Evolutionary conservation across 2,113 vertebrate species (phyloP).

Genomic region (Blennius ocellaris): DNA sequence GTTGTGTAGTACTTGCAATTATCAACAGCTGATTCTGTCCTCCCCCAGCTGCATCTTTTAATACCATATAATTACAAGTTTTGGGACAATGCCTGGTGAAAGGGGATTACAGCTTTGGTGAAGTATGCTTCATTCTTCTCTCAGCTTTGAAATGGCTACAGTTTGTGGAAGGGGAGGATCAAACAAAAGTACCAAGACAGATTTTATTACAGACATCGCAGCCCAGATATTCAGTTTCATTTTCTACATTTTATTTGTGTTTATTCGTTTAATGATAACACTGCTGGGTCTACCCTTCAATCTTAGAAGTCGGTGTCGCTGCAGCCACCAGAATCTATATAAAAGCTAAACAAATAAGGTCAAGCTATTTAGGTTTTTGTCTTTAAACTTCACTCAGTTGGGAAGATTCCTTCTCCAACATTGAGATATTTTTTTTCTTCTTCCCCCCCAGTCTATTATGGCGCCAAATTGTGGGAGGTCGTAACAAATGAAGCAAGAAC

Average conservation of each 20-base stretch:
- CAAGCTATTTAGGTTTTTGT: background rate
- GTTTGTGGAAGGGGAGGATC: constrained; percentile 6
- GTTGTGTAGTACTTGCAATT: constrained; percentile 94
- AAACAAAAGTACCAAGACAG: background rate
- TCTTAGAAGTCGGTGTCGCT: background rate
- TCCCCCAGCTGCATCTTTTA: constrained; percentile 92
- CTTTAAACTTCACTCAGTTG: constrained; percentile 15
- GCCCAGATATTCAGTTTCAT: background rate
- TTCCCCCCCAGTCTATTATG: constrained; percentile 32
- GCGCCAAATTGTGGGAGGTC: constrained; percentile 71
- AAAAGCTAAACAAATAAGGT: background rate
- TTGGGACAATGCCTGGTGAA: constrained; percentile 70
- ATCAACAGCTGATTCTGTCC: constrained; percentile 95
- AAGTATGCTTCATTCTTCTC: constrained; percentile 37
- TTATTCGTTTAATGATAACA: background rate
- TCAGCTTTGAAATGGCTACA: constrained; percentile 31
- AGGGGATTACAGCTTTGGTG: constrained; percentile 57
- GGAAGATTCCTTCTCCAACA: constrained; percentile 28
- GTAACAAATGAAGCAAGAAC: constrained; percentile 56
- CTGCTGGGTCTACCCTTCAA: background rate
- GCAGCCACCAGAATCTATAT: background rate
- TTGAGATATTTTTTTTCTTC: constrained; percentile 32
- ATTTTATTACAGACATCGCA: background rate
- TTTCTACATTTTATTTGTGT: background rate
- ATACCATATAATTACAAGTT: constrained; percentile 93